Evolutionary conservation across 1,140 invertebrate species (phyloP).

Genomic region (Aphidius gifuensis): DNA sequence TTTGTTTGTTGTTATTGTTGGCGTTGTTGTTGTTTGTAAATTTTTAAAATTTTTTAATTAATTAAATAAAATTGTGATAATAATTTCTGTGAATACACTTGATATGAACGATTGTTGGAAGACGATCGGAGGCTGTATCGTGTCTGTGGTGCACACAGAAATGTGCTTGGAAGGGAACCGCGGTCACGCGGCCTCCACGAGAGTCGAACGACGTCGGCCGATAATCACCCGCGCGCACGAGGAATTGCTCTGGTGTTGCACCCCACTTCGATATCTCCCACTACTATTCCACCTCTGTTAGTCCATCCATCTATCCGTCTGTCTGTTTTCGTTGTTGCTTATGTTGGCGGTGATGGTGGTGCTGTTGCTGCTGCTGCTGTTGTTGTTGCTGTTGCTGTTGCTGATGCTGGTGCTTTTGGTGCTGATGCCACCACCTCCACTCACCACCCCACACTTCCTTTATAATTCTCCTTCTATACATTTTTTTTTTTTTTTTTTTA

Average conservation of each 20-base stretch:
- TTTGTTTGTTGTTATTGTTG: too few relatives aligned
- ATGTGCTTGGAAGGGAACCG: conserved; percentile 10
- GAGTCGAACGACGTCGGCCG: conserved; percentile 29
- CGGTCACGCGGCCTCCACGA: conserved; percentile 26
- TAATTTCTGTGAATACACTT: too few relatives aligned
- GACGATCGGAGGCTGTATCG: too few relatives aligned
- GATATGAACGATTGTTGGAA: too few relatives aligned
- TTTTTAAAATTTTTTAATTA: too few relatives aligned
- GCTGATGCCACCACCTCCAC: conserved; percentile 4
- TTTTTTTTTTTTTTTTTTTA: background rate
- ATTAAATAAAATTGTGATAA: too few relatives aligned
- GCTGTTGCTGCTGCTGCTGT: too few relatives aligned
- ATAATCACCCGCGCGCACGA: conserved; percentile 32
- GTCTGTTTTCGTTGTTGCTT: background rate
- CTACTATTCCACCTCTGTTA: conserved; percentile 11
- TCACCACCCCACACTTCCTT: conserved; percentile 12
- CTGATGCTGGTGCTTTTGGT: conserved; percentile 4
- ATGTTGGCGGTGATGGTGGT: too few relatives aligned
- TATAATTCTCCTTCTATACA: background rate
- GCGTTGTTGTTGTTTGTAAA: too few relatives aligned
- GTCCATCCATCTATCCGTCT: conserved; percentile 9
- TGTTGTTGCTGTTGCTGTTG: background rate
- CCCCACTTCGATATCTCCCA: conserved; percentile 23
- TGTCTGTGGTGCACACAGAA: too few relatives aligned
- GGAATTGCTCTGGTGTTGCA: conserved; percentile 30